Conservation (phyloP, 2,113 vertebrate species). For the Pelodiscus sinensis region DNA sequence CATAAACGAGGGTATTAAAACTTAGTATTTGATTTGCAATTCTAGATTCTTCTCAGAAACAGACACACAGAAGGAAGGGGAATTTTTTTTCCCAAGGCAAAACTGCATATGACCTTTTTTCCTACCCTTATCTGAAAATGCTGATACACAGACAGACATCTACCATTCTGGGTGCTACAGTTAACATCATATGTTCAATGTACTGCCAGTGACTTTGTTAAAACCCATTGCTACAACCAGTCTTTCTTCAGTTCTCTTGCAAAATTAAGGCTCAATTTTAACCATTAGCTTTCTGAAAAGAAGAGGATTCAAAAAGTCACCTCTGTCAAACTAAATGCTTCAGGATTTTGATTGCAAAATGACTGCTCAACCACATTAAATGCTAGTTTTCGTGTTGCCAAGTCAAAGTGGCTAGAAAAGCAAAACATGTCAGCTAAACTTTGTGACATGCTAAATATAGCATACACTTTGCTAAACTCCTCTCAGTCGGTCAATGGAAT, state of each 20-base stretch:
- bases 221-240: not conserved
- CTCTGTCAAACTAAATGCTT: rapidly evolving
- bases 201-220: not conserved
- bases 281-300: rapidly evolving
- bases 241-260: not conserved
- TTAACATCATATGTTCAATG: rapidly evolving
- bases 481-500: not conserved
- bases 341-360: rapidly evolving
- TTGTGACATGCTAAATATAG: no score
- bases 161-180: not conserved
- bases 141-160: rapidly evolving
- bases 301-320: not conserved
- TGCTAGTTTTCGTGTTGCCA: not conserved
- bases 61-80: not conserved
- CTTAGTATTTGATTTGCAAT: rapidly evolving
- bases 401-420: not conserved
- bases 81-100: not conserved
- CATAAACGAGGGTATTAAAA: not conserved
- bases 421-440: rapidly evolving
- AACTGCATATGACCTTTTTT: rapidly evolving
- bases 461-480: rapidly evolving
- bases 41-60: not conserved
- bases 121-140: not conserved
- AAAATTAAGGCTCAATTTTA: not conserved
- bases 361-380: not conserved